Evolutionary conservation across 2,113 vertebrate species (phyloP).

Genomic region (Eretmochelys imbricata): DNA sequence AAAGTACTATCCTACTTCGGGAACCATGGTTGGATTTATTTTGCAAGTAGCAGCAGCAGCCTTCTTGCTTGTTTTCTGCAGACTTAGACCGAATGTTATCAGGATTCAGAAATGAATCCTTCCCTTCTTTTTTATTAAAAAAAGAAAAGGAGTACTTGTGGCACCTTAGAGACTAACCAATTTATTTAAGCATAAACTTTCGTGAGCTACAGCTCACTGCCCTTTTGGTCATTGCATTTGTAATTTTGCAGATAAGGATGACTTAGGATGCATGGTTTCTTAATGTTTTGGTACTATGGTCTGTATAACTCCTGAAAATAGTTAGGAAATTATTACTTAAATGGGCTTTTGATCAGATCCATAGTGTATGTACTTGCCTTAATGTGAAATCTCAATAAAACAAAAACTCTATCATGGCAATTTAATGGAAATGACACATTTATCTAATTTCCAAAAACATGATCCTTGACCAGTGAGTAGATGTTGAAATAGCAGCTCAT

Average conservation of each 20-base stretch:
- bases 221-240: not conserved
- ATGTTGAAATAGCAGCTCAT: not conserved
- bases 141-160: too few species aligned
- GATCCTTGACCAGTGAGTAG: not conserved
- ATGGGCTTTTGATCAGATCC: not conserved
- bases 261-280: not conserved
- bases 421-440: not conserved
- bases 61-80: not conserved
- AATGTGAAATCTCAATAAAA: not conserved
- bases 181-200: too few species aligned
- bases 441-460: not conserved
- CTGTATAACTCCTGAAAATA: not conserved
- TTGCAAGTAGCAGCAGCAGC: not conserved
- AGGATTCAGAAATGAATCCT: not conserved
- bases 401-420: not conserved
- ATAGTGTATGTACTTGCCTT: not conserved
- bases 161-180: too few species aligned
- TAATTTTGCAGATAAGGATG: not conserved
- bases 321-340: not conserved
- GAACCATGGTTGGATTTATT: not conserved
- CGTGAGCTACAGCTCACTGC: too few species aligned
- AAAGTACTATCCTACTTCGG: not conserved
- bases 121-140: not conserved
- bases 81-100: not conserved
- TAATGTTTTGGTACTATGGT: not conserved